Evolutionary conservation across 2,888 invertebrate species (phyloP).

Genomic region (Tineola bisselliella): DNA sequence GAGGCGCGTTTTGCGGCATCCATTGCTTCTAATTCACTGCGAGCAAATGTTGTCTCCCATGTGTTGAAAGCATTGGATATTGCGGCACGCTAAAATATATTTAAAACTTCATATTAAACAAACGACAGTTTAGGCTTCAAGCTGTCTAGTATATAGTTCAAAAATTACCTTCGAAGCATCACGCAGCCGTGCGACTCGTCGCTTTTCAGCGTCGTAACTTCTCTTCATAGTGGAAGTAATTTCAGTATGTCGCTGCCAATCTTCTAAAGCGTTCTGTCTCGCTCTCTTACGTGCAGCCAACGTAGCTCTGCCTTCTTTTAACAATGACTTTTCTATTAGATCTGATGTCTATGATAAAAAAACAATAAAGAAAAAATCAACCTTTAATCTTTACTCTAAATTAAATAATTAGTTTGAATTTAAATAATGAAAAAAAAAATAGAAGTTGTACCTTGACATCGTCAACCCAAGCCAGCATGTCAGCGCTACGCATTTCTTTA

Average conservation of each 20-base stretch:
- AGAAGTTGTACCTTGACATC: conserved; percentile 39
- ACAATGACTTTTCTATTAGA: conserved; percentile 34
- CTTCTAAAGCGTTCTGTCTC: conserved; percentile 29
- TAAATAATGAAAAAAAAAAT: background rate
- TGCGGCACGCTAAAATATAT: conserved; percentile 37
- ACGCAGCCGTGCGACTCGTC: conserved; percentile 29
- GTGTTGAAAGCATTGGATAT: conserved; percentile 41
- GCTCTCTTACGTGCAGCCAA: conserved; percentile 41
- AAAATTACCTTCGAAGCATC: conserved; percentile 38
- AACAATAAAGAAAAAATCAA: too few species aligned
- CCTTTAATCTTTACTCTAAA: too few species aligned
- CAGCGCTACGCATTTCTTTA: conserved; percentile 38
- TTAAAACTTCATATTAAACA: too few species aligned
- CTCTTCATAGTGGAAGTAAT: conserved; percentile 28
- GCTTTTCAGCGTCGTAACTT: conserved; percentile 32
- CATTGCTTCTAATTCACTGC: conserved; percentile 34
- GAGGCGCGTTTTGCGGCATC: conserved; percentile 34
- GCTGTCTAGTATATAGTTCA: background rate
- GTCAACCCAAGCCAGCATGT: conserved; percentile 33
- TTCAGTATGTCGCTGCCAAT: conserved; percentile 29
- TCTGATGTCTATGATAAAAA: conserved; percentile 27
- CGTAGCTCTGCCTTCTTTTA: conserved; percentile 34
- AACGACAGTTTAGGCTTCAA: background rate
- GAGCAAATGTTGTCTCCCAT: conserved; percentile 37
- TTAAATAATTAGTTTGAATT: too few species aligned